phyloP scores from a whole-genome alignment of 2,797 vertebrate genomes.

The Ambastaia sidthimunki region DNA sequence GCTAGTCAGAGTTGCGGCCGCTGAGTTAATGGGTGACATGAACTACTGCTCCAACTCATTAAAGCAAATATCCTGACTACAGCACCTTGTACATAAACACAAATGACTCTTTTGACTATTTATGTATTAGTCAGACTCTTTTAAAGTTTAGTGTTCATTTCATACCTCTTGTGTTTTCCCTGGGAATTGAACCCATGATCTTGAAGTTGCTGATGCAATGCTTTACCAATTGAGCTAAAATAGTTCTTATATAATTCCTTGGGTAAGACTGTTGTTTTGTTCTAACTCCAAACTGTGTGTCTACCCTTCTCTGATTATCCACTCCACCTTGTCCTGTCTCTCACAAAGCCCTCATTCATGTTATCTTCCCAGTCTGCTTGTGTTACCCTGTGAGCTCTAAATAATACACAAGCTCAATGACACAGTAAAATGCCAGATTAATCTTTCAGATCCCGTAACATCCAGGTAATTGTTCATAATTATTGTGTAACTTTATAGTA shows the following conservation, averaged over 20 bases:
- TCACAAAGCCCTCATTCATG: conserved; percentile 78
- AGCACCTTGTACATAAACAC: background rate
- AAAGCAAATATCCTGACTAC: conserved; percentile 19
- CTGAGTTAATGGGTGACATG: conserved; percentile 5
- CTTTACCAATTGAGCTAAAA: background rate
- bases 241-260: background rate
- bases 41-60: conserved; percentile 23
- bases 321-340: conserved; percentile 34
- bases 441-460: conserved; percentile 62
- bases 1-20: conserved; percentile 19
- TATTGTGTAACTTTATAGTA: conserved; percentile 58
- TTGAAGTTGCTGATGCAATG: background rate
- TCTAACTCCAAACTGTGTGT: conserved; percentile 44
- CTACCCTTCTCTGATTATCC: conserved; percentile 50
- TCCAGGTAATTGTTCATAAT: conserved; percentile 64
- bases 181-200: background rate
- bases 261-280: conserved; percentile 25
- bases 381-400: conserved; percentile 68
- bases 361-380: conserved; percentile 56
- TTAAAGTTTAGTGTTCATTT: background rate
- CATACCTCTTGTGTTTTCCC: no score
- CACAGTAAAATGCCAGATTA: conserved; percentile 64
- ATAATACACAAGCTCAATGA: conserved; percentile 65
- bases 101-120: no score
- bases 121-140: background rate